Conservation (phyloP, 2,888 invertebrate genomes). For the Dastarcus helophoroides region DNA sequence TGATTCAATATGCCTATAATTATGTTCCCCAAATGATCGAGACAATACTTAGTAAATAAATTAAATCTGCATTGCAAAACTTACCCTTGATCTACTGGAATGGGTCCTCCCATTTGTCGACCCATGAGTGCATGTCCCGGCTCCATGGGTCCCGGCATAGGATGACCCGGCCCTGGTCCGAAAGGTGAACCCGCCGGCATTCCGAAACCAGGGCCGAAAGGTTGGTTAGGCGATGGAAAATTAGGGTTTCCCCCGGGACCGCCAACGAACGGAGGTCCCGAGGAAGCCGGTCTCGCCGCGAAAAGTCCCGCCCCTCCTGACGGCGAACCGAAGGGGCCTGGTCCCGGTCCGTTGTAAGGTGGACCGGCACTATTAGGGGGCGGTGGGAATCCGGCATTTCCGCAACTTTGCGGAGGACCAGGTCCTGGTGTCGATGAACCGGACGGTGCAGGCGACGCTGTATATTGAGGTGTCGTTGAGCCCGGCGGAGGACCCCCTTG, state of each 20-base stretch:
- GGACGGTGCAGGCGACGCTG: constrained; percentile 75
- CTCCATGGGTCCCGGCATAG: constrained; percentile 51
- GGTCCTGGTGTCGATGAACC: constrained; percentile 75
- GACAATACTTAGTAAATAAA: too few relatives aligned
- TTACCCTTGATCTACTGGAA: constrained; percentile 71
- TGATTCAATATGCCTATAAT: too few relatives aligned
- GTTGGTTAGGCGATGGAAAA: constrained; percentile 50
- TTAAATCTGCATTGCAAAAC: constrained; percentile 25
- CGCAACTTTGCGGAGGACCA: constrained; percentile 44
- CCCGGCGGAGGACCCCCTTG: constrained; percentile 60
- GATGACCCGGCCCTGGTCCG: constrained; percentile 51
- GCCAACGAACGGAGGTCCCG: constrained; percentile 51
- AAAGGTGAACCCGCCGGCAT: constrained; percentile 62
- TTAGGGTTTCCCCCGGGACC: constrained; percentile 56
- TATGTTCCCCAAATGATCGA: constrained; percentile 35
- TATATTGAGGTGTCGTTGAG: constrained; percentile 71
- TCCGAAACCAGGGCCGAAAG: constrained; percentile 50
- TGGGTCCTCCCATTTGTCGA: constrained; percentile 55
- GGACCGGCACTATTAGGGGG: constrained; percentile 46
- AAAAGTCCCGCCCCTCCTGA: constrained; percentile 49
- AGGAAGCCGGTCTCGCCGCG: constrained; percentile 55
- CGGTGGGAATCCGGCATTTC: constrained; percentile 42
- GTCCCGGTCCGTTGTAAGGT: constrained; percentile 57
- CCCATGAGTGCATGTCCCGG: constrained; percentile 49
- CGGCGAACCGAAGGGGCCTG: constrained; percentile 55